Evolutionary conservation across 2,797 vertebrate genomes (phyloP), one percentile per base, ranked within the genome.

Genomic region (Siniperca obscura): DNA sequence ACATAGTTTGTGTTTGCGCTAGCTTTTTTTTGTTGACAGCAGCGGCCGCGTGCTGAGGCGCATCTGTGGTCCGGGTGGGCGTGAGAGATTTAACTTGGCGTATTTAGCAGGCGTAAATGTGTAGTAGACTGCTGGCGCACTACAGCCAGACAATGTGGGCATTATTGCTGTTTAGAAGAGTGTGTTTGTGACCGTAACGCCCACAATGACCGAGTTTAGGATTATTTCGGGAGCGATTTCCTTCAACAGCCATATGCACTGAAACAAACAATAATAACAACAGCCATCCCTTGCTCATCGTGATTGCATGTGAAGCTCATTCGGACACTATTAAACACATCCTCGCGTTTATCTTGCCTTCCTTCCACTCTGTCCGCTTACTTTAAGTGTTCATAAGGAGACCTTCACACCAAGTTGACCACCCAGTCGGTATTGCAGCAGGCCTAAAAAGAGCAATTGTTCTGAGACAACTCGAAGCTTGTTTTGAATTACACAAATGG

Each of bases 1-100:
- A 21, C 14, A 19, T 12, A 86, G 71, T 86, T 78, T 57, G 74
- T 22, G 79, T 81, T 77, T 27, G 73, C 53, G 12, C 67, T 27
- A 27, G 86, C 75, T 82, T 91, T 90, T 91, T 90, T 92, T 92
- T 94, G 93, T 94, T 94, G 93, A 94, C 92, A 93, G 82, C 80
- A 6, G 90, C 86, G 77, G n/a, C 91, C 87, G 91, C 93, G 93
- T 95, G 93, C 80, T 87, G 81, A 86, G 87, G 66, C 90, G 86
- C 92, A 86, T 87, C 92, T 85, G 80, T 30, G 44, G 38, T 88
- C 78, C 80, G 89, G 92, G 94, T 94, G 94, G 94, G 94, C 94
- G 94, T 95, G 94, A 95, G 91, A 92, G 60, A 40, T 30, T 21
- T 81, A 95, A 94, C 87, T 94, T 90, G 86, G 68, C 70, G 79